Conservation (phyloP, 2,113 vertebrate genomes). For the Oplegnathus fasciatus region DNA sequence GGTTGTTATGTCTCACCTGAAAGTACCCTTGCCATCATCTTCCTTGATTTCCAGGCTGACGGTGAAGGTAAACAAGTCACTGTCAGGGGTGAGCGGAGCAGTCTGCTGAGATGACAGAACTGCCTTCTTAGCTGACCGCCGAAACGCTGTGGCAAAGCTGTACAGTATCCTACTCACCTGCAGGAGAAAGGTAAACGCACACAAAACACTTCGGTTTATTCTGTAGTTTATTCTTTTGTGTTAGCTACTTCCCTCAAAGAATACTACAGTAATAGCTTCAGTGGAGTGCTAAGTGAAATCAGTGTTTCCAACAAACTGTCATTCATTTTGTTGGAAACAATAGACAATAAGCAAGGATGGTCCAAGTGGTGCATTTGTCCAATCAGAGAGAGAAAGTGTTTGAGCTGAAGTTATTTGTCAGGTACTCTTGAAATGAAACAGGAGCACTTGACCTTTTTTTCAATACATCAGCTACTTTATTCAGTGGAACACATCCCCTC, state of each 20-base stretch:
- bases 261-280: neutral
- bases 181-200: slow-evolving; percentile 6
- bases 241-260: neutral
- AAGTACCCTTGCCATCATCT: slow-evolving; percentile 98
- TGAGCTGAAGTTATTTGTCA: no score
- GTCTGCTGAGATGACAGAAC: slow-evolving; percentile 86
- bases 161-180: slow-evolving; percentile 98
- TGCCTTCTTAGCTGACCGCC: slow-evolving; percentile 93
- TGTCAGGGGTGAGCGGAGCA: slow-evolving; percentile 93
- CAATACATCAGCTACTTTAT: no score
- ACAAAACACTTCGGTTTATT: slow-evolving; percentile 18
- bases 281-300: neutral
- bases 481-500: no score
- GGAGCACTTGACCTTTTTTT: no score
- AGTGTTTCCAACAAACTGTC: neutral
- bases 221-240: neutral
- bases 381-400: no score
- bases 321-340: neutral
- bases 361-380: neutral
- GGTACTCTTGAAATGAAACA: no score
- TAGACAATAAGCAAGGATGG: neutral
- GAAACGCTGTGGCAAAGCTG: slow-evolving; percentile 98
- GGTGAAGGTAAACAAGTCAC: slow-evolving; percentile 96
- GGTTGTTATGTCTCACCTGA: slow-evolving; percentile 89
- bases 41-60: slow-evolving; percentile 98